Evolutionary conservation across 2,797 vertebrate genomes (phyloP).

Genomic region (Scolopax bukidnonensis): DNA sequence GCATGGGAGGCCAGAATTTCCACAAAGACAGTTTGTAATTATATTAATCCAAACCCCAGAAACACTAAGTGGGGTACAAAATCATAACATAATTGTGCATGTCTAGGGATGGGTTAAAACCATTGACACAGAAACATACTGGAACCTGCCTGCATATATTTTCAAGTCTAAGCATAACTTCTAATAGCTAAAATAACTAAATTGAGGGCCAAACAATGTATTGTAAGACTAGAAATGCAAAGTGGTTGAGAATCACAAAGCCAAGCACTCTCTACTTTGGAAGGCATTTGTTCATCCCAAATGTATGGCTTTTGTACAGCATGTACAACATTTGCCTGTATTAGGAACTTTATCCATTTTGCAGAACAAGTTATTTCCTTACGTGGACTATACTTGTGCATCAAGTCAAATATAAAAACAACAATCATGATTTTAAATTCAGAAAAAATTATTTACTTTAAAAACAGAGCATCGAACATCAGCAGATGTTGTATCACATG

Average conservation of each 20-base stretch:
- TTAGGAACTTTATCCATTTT: neutral
- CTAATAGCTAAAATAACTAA: neutral
- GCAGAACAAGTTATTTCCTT: neutral
- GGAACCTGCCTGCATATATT: neutral
- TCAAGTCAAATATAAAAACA: neutral
- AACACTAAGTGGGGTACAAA: neutral
- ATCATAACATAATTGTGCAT: neutral
- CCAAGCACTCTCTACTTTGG: neutral
- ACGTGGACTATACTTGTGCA: neutral
- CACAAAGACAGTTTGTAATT: neutral
- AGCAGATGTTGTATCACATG: slow-evolving; percentile 85
- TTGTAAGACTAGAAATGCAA: neutral
- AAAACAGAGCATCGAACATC: slow-evolving; percentile 95
- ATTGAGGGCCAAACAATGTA: neutral
- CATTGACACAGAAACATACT: neutral
- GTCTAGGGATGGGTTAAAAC: neutral
- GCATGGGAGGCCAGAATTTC: neutral
- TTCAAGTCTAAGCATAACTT: neutral
- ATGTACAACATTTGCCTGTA: fast-evolving
- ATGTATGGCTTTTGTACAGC: neutral
- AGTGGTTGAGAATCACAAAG: neutral
- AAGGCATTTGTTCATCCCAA: neutral
- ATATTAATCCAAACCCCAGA: neutral
- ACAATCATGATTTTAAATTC: neutral
- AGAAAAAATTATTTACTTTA: slow-evolving; percentile 80